Evolutionary conservation across 1,140 invertebrate species (phyloP), one percentile per base, ranked within the genome.

Genomic region (Drosophila chauvacae): DNA sequence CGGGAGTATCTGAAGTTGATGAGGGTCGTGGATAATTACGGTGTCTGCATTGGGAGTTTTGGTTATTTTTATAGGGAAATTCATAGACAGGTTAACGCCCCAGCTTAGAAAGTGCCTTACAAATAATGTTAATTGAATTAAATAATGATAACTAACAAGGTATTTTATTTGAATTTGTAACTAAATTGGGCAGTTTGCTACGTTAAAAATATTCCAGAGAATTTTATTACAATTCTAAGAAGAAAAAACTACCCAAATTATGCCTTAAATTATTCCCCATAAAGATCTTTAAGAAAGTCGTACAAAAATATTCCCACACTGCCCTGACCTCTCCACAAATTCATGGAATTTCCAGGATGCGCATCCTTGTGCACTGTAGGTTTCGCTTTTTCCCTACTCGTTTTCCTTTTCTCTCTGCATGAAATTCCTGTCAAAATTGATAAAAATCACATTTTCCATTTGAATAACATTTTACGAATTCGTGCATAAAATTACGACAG

Each of bases 391-490:
- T 70, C 69, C 65, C 41, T 30, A 28, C 51, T 33, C 33, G 26
- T 48, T 82, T 80, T 55, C 72, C 55, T 88, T 87, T 69, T 28
- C 55, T 55, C 20, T 37, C 50, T 47, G 66, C 83, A 85, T 72
- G 69, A 90, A 90, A 90, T 90, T 91, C 80, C 90, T 91, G 91
- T 91, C 91, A 91, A 84, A 91, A 91, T 91, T 91, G 91, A 91
- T 91, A 91, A 91, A 91, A 91, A 91, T 91, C 91, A 91, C 86
- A 91, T 91, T 91, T 91, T 91, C 91, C 90, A 91, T 91, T 91
- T 91, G 91, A 91, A 91, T 91, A 88, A 87, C 79, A 91, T 91
- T 91, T 91, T 91, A 91, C 74, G 91, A 91, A 91, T 91, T 91
- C 90, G 90, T 91, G 90, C 90, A 91, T 91, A 91, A 91, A 91